Evolutionary conservation across 2,888 invertebrate genomes (phyloP), one percentile per base, ranked within the genome.

Genomic region (Alviniconcha strummeri): DNA sequence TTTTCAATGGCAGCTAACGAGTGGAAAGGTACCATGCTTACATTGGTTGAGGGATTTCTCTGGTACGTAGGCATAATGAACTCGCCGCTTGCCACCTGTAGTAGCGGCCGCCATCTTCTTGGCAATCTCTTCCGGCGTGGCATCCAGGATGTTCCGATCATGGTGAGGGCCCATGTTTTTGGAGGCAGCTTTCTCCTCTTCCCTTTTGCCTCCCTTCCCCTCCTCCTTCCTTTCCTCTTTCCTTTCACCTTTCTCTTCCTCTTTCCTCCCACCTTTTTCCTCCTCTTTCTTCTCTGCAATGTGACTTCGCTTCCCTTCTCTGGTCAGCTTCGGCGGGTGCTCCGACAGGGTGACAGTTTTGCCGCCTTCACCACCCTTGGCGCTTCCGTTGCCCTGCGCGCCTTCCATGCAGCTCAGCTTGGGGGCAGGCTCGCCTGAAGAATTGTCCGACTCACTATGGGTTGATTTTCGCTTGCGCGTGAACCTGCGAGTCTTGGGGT

Each of bases 41-140:
- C 85, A 84, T 77, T 86, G 86, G 82, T 83, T 83, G 67, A 85
- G 82, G 57, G 85, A 83, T 75, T 84, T 84, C 79, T 86, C 85
- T 74, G 83, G 83, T 55, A 86, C 85, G 71, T 85, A 86, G 64
- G 84, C 83, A 82, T 86, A 85, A 71, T 83, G 84, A 76, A 83
- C 82, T n/a, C 85, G 81, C 11, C 84, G 76, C 67, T 80, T 76
- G 17, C 84, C 81, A 60, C 76, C 77, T 75, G 74, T 75, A 57
- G 54, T 75, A n/a, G 78, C 71, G n/a, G 81, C 71, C 52, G 81
- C 84, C 55, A 76, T 71, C 19, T 84, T 81, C 77, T 83, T 83
- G 67, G 80, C 83, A 52, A 80, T 74, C 67, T 83, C 83, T 67
- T 80, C 80, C 7, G 75, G 79, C 57, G 83, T 80, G 15, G 83